These are phyloP conservation scores for Sphaeridia pumilis DNA, from an alignment of 2,888 invertebrate genomes.

Conservation along the genomic window DNA sequence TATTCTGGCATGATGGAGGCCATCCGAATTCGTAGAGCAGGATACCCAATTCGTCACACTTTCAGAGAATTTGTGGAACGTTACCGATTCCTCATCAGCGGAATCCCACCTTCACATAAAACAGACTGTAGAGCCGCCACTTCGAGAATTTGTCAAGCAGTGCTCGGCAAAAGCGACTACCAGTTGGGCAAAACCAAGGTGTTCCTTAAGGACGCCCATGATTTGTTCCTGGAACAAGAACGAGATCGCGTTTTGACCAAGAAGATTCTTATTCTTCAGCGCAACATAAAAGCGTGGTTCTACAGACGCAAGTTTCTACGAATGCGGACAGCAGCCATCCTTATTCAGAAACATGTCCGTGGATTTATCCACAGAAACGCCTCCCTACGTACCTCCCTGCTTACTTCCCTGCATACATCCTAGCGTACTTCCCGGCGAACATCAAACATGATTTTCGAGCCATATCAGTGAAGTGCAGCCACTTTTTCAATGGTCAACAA, in stretches of 20 bases:
- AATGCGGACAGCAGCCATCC: constrained; percentile 71
- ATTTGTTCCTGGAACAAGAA: constrained; percentile 91
- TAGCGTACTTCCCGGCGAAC: too few relatives aligned
- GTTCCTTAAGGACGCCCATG: constrained; percentile 96
- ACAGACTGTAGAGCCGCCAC: constrained; percentile 81
- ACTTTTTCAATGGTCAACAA: too few relatives aligned
- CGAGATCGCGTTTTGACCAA: constrained; percentile 86
- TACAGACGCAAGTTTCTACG: constrained; percentile 53
- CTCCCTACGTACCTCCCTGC: too few relatives aligned
- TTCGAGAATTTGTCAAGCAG: constrained; percentile 76
- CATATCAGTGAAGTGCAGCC: too few relatives aligned
- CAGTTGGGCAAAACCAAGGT: constrained; percentile 97
- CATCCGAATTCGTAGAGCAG: constrained; percentile 89
- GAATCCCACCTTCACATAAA: constrained; percentile 79
- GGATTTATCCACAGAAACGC: constrained; percentile 79
- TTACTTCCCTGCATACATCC: too few relatives aligned
- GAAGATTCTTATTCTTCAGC: constrained; percentile 87
- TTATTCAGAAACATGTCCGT: constrained; percentile 86
- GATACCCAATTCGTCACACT: constrained; percentile 94
- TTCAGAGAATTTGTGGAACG: constrained; percentile 94
- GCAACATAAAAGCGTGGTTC: constrained; percentile 83
- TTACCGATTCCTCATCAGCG: constrained; percentile 84
- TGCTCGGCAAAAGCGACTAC: constrained; percentile 88
- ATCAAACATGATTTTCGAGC: too few relatives aligned
- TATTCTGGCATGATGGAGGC: constrained; percentile 99